These are phyloP conservation scores for Anthrax anthrax DNA, from an alignment of 2,888 invertebrate genomes.

Conservation along the genomic window DNA sequence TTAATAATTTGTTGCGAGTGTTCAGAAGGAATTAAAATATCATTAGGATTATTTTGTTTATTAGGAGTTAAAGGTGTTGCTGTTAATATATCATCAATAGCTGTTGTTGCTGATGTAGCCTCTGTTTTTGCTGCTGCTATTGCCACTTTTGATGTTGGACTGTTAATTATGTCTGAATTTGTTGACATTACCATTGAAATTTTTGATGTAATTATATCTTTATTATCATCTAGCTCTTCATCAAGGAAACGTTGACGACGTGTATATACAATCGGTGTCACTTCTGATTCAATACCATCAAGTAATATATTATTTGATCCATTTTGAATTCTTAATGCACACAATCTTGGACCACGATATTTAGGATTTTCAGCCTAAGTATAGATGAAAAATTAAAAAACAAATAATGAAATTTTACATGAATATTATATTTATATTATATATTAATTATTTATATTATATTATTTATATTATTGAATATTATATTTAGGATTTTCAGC, in stretches of 20 bases:
- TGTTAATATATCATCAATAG: neutral
- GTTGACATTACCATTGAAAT: conserved; percentile 15
- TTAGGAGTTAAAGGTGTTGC: neutral
- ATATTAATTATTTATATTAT: too few relatives aligned
- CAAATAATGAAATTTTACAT: neutral
- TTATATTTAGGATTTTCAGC: conserved; percentile 34
- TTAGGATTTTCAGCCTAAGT: conserved; percentile 34
- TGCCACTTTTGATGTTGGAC: neutral
- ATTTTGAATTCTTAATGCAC: conserved; percentile 60
- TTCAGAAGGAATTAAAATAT: too few relatives aligned
- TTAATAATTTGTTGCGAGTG: too few relatives aligned
- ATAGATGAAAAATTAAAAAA: neutral
- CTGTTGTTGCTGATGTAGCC: neutral
- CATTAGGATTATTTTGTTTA: neutral
- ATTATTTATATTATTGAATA: too few relatives aligned
- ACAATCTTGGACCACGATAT: conserved; percentile 52
- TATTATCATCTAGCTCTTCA: conserved; percentile 32
- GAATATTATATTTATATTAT: too few relatives aligned
- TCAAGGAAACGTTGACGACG: conserved; percentile 37
- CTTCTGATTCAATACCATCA: conserved; percentile 56
- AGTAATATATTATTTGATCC: conserved; percentile 67
- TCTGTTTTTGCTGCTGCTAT: neutral
- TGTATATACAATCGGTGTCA: conserved; percentile 59
- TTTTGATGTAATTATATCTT: conserved; percentile 31
- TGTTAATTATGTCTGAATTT: neutral